A percentile compares a stretch with the other conserved stretches of the same genome.
Evolutionary conservation across 2,113 vertebrate genomes (phyloP).

Genomic region (Prietella phreatophila): DNA sequence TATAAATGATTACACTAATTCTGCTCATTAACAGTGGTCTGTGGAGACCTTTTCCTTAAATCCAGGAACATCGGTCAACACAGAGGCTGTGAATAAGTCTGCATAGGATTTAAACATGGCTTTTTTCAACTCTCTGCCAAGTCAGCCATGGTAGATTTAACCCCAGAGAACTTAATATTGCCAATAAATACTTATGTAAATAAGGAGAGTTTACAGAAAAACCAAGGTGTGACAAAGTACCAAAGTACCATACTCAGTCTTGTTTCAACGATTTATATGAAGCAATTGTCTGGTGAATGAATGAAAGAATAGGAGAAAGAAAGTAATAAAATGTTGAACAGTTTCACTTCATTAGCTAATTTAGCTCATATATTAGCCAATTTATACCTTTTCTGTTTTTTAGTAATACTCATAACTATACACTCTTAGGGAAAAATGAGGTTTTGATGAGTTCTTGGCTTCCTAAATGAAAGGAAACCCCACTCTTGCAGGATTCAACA

Average conservation of each 20-base stretch:
- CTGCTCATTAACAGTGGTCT: not conserved
- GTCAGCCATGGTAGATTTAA: not conserved
- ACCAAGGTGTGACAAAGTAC: not conserved
- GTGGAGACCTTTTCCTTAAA: not conserved
- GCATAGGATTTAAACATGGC: not conserved
- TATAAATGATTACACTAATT: not conserved
- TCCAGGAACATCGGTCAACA: not conserved
- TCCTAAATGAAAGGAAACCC: not conserved
- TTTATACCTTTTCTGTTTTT: not conserved
- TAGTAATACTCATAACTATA: not conserved
- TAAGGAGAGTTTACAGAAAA: not conserved
- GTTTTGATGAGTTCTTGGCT: not conserved
- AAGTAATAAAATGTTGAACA: not conserved
- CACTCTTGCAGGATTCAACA: not conserved
- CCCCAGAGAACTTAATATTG: not conserved
- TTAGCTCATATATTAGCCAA: not conserved
- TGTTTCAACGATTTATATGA: not conserved
- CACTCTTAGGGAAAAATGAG: not conserved
- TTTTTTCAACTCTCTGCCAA: not conserved
- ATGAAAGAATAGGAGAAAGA: not conserved
- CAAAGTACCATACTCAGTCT: not conserved
- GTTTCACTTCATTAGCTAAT: not conserved
- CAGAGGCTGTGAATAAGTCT: not conserved
- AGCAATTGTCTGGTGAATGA: not conserved
- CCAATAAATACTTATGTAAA: not conserved